Conservation (phyloP, 2,113 vertebrate species). For the Chiloscyllium plagiosum region DNA sequence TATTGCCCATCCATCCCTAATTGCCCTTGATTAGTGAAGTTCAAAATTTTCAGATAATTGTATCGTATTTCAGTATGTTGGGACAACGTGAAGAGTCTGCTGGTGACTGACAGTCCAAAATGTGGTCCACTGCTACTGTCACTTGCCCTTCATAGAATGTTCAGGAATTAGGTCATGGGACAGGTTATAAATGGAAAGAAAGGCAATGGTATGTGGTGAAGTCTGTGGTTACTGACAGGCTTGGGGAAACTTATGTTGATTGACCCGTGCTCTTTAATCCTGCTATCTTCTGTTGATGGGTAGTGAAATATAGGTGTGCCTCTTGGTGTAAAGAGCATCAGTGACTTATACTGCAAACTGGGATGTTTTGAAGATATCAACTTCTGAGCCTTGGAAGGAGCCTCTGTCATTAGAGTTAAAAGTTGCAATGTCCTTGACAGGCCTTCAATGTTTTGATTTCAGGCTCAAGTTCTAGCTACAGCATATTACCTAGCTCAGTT, state of each 20-base stretch:
- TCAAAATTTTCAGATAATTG: neutral
- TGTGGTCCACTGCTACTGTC: neutral
- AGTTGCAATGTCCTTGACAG: neutral
- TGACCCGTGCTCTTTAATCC: neutral
- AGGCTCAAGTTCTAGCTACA: neutral
- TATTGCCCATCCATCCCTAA: neutral
- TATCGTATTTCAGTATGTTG: neutral
- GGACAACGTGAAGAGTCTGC: neutral
- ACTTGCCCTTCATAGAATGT: neutral
- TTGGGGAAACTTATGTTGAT: neutral
- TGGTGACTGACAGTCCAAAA: neutral
- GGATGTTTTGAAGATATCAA: neutral
- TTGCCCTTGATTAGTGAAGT: neutral
- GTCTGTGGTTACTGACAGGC: neutral
- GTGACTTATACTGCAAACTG: neutral
- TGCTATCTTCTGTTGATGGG: neutral
- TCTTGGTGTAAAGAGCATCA: neutral
- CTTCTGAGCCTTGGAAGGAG: neutral
- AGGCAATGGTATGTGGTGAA: neutral
- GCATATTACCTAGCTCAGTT: neutral
- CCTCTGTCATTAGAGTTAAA: neutral
- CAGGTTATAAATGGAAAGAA: neutral
- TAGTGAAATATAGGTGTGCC: neutral
- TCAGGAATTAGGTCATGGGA: neutral
- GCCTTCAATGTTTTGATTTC: neutral